phyloP scores from a whole-genome alignment of 2,888 invertebrate species.

The Myathropa florea region DNA sequence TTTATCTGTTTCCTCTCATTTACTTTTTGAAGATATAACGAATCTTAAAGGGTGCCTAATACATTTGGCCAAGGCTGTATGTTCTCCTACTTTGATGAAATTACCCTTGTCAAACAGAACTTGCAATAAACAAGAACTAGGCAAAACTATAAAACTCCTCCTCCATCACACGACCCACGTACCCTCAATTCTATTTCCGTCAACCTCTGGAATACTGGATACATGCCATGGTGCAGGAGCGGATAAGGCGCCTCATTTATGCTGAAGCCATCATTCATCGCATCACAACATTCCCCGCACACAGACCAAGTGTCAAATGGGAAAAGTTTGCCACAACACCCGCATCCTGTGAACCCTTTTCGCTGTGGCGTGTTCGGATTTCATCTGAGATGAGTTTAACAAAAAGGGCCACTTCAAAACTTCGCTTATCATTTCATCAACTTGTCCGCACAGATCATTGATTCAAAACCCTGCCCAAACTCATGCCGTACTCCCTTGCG shows the following conservation, averaged over 20 bases:
- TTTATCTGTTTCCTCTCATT: too few species aligned
- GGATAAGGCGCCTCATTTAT: not conserved
- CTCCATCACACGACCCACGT: too few species aligned
- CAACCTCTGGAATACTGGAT: too few species aligned
- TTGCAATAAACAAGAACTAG: too few species aligned
- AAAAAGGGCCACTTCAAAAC: not conserved
- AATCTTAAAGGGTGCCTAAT: too few species aligned
- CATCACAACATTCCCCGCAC: not conserved
- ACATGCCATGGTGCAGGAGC: too few species aligned
- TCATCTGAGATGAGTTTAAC: not conserved
- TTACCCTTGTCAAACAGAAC: too few species aligned
- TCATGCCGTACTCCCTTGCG: not conserved
- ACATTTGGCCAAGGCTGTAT: too few species aligned
- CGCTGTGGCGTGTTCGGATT: not conserved
- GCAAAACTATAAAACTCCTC: too few species aligned
- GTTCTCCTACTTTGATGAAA: too few species aligned
- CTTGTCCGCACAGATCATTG: not conserved
- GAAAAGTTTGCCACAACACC: constrained; percentile 1
- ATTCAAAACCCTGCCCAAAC: not conserved
- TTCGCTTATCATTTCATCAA: not conserved
- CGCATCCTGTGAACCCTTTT: not conserved
- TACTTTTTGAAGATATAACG: too few species aligned
- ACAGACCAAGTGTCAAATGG: constrained; percentile 5
- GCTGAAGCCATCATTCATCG: not conserved
- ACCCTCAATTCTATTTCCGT: too few species aligned